Evolutionary conservation across 1,140 invertebrate species (phyloP), one percentile per base, ranked within the genome.

Genomic region (Leguminivora glycinivorella): DNA sequence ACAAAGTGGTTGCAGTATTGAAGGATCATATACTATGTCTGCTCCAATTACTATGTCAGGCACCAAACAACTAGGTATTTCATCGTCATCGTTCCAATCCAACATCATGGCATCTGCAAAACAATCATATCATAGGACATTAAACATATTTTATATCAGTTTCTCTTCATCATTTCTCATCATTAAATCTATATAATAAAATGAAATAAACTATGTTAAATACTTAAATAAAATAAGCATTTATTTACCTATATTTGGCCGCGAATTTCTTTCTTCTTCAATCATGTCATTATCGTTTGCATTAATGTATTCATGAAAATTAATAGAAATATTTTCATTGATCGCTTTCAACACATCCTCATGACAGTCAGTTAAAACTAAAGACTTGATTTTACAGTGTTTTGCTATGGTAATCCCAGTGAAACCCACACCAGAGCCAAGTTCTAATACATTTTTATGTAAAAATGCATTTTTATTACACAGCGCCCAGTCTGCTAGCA

Each of bases 21-120:
- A 82, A 17, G 88, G 88, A 72, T 91, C 89, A 83, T 88, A 90
- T 9, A 90, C 81, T 70, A 91, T 90, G 78, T 91, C 89, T 52
- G 88, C 80, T 19, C 89, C 88, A 71, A 91, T 86, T 29, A 91
- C 72, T 38, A 89, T 77, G 73, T 91, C 87, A 75, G 88, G 87
- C 67, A 71, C 63, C 17, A 82, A 56, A 60, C 72, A 31, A 25
- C 70, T 26, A 17, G 70, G 38, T 22, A 83, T 24, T 73, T 84
- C 68, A 26, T 81, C 72, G 43, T 78, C 56, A 47, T 78, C 19
- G 73, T 85, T 84, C 89, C 89, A 91, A 72, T 91, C 89, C 56
- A 88, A 72, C 58, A 72, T 78, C 26, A 75, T 70, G 9, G 76
- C 77, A 75, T 79, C 87, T 89, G 56, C n/a, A 79, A 84, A 77